Evolutionary conservation across 30 jellyfish, hydroid and myxozoan genomes (phyloP), one percentile per base, ranked within the genome.

Genomic region (Aurelia aurita): DNA sequence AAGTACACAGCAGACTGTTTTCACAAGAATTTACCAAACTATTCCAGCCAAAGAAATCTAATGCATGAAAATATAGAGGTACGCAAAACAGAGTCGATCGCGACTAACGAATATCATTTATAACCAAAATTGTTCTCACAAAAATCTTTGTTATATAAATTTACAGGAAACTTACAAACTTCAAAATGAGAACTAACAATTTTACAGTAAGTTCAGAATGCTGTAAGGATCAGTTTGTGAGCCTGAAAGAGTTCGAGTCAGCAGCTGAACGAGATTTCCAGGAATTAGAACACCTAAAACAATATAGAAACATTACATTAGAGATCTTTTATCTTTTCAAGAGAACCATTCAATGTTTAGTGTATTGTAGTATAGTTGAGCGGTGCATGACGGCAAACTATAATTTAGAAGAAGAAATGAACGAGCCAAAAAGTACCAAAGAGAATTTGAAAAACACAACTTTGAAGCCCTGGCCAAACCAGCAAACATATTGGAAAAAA

Each of bases 201-300:
- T 43, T 35, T 62, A 81, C n/a, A 81, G 75, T 22, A 81, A 77
- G 54, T 64, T 55, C 44, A 81, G 85, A 31, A 81, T 81, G 35
- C 80, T 72, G 58, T 53, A 51, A 19, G 84, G 95, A 20, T 57
- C 89, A 74, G 65, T 63, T 58, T 85, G 73, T 10, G 87, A 3
- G 34, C 86, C 82, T 16, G 95, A 81, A 31, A 92, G 68, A 3
- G 89, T 87, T 39, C 90, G 64, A 39, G 70, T 79, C 25, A 92
- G 74, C 6, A 96, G 68, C 49, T 85, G 92, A 35, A 92, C 93
- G 49, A 86, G 64, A 62, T 92, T 87, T 55, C 89, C 59, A 14
- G 98, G 98, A 21, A 92, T 79, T 12, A 88, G 64, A 62, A 89
- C 64, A n/a, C 98, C 98, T 92, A 32, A 34, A 86, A 74, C n/a